These are phyloP conservation scores for Phengaris alcon DNA, from an alignment of 2,888 invertebrate genomes.

Conservation along the genomic window DNA sequence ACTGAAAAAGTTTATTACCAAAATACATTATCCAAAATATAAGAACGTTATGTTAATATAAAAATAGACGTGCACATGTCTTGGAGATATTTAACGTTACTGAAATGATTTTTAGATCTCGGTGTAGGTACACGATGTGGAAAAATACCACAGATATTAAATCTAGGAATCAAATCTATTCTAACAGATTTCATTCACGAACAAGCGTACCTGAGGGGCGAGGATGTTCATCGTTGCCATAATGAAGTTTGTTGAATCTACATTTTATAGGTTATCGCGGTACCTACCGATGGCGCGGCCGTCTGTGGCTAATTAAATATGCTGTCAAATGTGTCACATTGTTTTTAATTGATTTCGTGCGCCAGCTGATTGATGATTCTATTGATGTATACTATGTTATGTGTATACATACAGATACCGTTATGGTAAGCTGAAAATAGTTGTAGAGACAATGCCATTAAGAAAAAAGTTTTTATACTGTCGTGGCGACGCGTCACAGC, in stretches of 20 bases:
- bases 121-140: too few relatives aligned
- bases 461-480: too few relatives aligned
- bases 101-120: background rate
- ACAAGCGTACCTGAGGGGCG: too few relatives aligned
- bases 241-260: background rate
- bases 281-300: slow-evolving; percentile 26
- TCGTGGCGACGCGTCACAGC: background rate
- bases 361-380: slow-evolving; percentile 23
- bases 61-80: background rate
- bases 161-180: too few relatives aligned
- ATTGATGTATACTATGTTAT: background rate
- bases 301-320: slow-evolving; percentile 45
- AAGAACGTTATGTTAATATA: background rate
- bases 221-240: background rate
- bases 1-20: background rate
- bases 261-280: background rate
- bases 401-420: background rate
- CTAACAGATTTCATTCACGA: too few relatives aligned
- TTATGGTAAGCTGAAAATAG: background rate
- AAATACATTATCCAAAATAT: background rate
- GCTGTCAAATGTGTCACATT: slow-evolving; percentile 39
- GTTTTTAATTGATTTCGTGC: slow-evolving; percentile 22
- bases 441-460: too few relatives aligned
- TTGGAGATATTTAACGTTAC: background rate
- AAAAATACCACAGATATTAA: too few relatives aligned